A percentile compares a stretch with the other conserved stretches of the same genome.
These are phyloP conservation scores for Tyto alba DNA, from an alignment of 2,113 vertebrate genomes.

Conservation along the genomic window DNA sequence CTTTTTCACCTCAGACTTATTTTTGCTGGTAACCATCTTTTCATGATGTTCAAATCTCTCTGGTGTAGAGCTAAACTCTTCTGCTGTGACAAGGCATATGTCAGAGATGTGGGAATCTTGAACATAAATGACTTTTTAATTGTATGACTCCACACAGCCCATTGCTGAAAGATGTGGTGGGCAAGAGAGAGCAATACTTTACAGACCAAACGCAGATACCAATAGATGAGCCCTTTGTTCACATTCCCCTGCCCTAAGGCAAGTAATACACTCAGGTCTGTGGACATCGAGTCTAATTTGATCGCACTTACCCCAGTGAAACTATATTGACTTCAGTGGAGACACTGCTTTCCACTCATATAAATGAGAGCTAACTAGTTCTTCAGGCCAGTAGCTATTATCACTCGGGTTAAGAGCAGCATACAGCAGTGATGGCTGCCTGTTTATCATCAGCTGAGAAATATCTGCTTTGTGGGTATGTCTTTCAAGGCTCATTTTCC, in stretches of 20 bases:
- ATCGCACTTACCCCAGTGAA: constrained; percentile 37
- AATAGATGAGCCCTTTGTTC: constrained; percentile 33
- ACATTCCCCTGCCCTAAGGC: constrained; percentile 18
- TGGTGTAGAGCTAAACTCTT: neutral
- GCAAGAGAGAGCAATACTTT: constrained; percentile 11
- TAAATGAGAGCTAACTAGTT: constrained; percentile 43
- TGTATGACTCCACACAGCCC: neutral
- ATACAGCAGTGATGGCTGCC: neutral
- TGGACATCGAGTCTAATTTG: constrained; percentile 50
- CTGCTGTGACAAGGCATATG: neutral
- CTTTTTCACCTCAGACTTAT: neutral
- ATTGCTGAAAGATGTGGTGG: neutral
- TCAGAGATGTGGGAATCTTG: neutral
- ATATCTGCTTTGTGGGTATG: neutral
- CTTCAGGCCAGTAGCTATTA: constrained; percentile 23
- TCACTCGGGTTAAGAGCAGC: neutral
- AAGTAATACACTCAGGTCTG: constrained; percentile 49
- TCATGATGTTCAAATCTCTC: fast-evolving
- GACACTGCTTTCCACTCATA: constrained; percentile 32
- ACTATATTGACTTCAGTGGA: constrained; percentile 38
- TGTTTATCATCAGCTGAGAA: neutral
- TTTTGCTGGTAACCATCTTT: neutral
- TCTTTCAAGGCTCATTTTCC: neutral
- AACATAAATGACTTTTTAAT: constrained; percentile 37
- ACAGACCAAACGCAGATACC: constrained; percentile 11